Conservation (phyloP, 2,888 invertebrate genomes). For the Leptinotarsa juncta region DNA sequence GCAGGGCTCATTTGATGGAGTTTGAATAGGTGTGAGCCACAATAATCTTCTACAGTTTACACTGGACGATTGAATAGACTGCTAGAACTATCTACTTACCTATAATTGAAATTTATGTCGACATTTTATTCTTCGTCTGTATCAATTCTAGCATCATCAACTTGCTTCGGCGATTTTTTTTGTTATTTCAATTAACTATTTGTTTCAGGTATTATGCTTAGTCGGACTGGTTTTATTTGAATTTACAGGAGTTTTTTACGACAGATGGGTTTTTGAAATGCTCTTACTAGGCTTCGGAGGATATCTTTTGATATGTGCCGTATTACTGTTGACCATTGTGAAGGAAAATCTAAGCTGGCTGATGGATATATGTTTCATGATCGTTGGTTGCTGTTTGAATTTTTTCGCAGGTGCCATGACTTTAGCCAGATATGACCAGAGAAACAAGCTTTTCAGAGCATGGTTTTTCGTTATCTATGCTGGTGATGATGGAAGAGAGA, state of each 20-base stretch:
- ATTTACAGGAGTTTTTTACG: slow-evolving; percentile 19
- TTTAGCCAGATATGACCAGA: slow-evolving; percentile 1
- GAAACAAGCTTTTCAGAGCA: neutral
- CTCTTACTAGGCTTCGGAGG: slow-evolving; percentile 28
- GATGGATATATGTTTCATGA: slow-evolving; percentile 5
- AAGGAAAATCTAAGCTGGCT: neutral
- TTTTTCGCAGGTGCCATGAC: slow-evolving; percentile 7
- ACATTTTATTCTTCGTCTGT: too few species aligned
- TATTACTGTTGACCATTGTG: slow-evolving; percentile 13
- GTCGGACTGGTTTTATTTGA: slow-evolving; percentile 26
- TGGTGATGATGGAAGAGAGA: neutral
- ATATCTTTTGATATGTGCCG: slow-evolving; percentile 29
- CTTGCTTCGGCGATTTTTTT: neutral
- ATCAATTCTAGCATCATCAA: too few species aligned
- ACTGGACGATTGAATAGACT: too few species aligned
- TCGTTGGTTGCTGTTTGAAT: slow-evolving; percentile 12
- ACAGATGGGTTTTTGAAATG: slow-evolving; percentile 31
- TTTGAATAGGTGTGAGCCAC: too few species aligned
- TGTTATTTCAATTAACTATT: neutral
- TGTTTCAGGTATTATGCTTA: slow-evolving; percentile 28
- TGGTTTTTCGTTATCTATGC: slow-evolving; percentile 5
- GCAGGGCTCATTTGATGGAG: too few species aligned
- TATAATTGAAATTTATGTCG: too few species aligned
- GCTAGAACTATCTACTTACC: too few species aligned
- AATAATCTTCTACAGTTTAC: too few species aligned